Percentiles rank a stretch among this genome's conserved stretches.
Evolutionary conservation across 2,113 vertebrate species (phyloP).

Genomic region (Sphaerodactylus townsendi): DNA sequence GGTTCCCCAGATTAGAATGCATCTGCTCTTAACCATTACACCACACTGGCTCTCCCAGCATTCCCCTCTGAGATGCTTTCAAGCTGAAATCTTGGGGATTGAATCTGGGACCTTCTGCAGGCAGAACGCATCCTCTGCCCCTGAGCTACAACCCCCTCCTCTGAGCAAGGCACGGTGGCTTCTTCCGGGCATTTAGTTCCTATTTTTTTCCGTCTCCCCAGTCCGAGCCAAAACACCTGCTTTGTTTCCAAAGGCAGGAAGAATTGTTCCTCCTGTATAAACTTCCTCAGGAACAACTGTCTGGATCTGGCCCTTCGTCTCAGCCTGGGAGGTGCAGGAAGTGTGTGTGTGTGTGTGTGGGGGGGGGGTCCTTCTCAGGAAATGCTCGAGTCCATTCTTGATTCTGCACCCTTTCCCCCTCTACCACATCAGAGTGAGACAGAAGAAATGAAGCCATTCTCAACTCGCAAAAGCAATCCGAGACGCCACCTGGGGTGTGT

Average conservation of each 20-base stretch:
- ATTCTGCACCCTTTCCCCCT: too few relatives aligned
- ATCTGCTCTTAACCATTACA: too few relatives aligned
- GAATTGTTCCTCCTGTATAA: neutral
- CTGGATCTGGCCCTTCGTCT: slow-evolving; percentile 1
- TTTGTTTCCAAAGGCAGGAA: slow-evolving; percentile 19
- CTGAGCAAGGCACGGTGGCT: too few relatives aligned
- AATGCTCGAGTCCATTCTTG: neutral
- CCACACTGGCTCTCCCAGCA: too few relatives aligned
- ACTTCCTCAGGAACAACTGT: neutral
- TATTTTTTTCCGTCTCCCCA: neutral
- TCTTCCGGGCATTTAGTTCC: neutral
- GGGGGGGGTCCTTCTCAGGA: neutral
- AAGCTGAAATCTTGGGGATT: too few relatives aligned
- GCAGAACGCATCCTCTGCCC: too few relatives aligned
- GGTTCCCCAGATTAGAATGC: too few relatives aligned
- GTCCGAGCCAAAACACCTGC: slow-evolving; percentile 13
- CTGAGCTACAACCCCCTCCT: too few relatives aligned
- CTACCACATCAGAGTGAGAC: neutral
- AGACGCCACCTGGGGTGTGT: neutral
- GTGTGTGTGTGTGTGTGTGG: too few relatives aligned
- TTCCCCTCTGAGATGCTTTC: too few relatives aligned
- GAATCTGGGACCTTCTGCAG: too few relatives aligned
- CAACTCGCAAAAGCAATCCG: neutral
- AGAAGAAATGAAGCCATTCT: neutral
- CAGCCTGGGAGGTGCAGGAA: neutral